Base-by-base conservation (phyloP, 2,888 invertebrate species). In the Pegoplata infirma region DNA sequence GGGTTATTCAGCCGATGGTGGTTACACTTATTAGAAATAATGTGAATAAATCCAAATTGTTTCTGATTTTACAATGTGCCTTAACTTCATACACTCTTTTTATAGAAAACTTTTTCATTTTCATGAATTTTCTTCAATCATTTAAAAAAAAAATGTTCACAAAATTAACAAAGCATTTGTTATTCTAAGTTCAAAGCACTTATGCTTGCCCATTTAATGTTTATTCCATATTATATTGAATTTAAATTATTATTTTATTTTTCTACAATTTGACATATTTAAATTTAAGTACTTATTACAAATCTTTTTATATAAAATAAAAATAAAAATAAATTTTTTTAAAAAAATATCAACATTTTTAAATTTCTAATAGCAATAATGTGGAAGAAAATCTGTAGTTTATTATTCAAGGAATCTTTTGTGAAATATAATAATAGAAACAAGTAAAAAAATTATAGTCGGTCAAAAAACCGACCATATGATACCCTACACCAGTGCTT, bases 1-100 rank as follows among this genome's bases (percentile, higher is more conserved):
- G 85, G 88, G 92, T 84, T 95, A 95, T 89, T 93, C 94, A 86
- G 92, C 94, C 85, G 94, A 94, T 86, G 95, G 95, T 78, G 95
- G 95, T 83, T 95, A 95, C 88, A 92, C 92, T 81, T 95, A 95
- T 63, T 79, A 72, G 40, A 51, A 51, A 28, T 16, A 40, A 36
- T 40, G 14, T 40, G 17, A 81, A 47, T 21, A 58, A 56, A 64
- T 61, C 47, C 51, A 68, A 49, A 36, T 14, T 17, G 47, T 8
- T 16, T 16, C 66, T 68, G 66, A 71, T 74, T 56, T 46, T 44
- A 47, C 14, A 63, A 79, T 19, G 79, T 79, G 76, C 78, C 78
- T 80, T 79, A 81, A 68, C 67, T 67, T 75, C 61, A 71, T 51
- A 1, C 21, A 55, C 21, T 32, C n/a, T 58, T 63, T 12, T 21